Conservation (phyloP, 2,113 vertebrate genomes). For the Megalops atlanticus region DNA sequence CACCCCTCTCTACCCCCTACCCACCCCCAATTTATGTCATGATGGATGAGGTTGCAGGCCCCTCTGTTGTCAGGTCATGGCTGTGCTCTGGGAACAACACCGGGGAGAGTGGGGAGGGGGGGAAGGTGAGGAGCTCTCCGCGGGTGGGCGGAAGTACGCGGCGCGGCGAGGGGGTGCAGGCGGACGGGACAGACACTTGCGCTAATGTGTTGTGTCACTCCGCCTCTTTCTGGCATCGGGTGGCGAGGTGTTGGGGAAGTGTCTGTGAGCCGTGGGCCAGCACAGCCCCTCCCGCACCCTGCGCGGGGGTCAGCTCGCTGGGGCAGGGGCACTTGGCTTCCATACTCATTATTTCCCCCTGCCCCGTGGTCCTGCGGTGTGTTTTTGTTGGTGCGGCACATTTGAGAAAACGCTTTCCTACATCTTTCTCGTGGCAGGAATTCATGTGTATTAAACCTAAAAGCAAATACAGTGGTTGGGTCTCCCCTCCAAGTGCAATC, state of each 20-base stretch:
- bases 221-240: conserved; percentile 22
- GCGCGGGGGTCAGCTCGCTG: background rate
- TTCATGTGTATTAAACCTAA: conserved; percentile 42
- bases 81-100: conserved; percentile 10
- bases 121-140: background rate
- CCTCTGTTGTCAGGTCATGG: conserved; percentile 1
- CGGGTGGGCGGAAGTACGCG: background rate
- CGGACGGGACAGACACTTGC: conserved; percentile 32
- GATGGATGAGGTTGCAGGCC: background rate
- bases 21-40: conserved; percentile 2
- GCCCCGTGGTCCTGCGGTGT: background rate
- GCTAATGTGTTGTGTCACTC: conserved; percentile 43
- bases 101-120: background rate
- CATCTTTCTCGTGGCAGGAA: conserved; percentile 50
- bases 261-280: conserved; percentile 51
- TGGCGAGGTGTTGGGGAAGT: conserved; percentile 50
- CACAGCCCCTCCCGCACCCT: background rate
- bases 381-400: conserved; percentile 30
- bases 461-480: conserved; percentile 48
- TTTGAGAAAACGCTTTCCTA: background rate
- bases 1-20: conserved; percentile 29
- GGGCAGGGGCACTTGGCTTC: conserved; percentile 5
- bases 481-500: conserved; percentile 27
- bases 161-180: conserved; percentile 28
- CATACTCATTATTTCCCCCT: background rate